A percentile compares a stretch with the other conserved stretches of the same genome.
Evolutionary conservation across 2,113 vertebrate genomes (phyloP).

Genomic region (Podiceps cristatus): DNA sequence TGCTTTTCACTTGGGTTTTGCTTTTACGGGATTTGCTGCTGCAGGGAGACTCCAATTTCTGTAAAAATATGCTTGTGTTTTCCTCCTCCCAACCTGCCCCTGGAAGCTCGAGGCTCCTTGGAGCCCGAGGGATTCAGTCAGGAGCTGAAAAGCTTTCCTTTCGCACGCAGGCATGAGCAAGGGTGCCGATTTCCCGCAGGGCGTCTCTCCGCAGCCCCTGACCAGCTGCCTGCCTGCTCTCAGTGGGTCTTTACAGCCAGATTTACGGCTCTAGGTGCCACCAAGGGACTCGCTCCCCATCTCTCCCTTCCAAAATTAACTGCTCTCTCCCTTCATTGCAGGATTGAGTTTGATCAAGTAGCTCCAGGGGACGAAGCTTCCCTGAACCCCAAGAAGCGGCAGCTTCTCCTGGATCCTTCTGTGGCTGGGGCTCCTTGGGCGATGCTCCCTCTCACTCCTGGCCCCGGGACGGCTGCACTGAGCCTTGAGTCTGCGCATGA

Average conservation of each 20-base stretch:
- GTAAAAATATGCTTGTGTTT: neutral
- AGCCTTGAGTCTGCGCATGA: neutral
- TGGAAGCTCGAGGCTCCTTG: neutral
- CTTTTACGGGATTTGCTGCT: conserved; percentile 57
- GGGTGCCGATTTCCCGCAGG: neutral
- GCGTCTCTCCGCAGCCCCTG: neutral
- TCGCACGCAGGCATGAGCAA: neutral
- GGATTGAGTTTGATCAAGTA: neutral
- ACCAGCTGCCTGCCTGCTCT: neutral
- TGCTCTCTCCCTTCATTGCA: neutral
- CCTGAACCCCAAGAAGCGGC: neutral
- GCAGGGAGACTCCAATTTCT: conserved; percentile 39
- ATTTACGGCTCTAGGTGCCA: neutral
- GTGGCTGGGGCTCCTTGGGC: neutral
- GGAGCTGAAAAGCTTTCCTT: neutral
- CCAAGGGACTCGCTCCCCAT: neutral
- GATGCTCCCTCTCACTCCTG: neutral
- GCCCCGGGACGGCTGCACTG: accelerated
- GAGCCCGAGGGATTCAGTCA: neutral
- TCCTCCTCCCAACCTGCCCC: conserved; percentile 9
- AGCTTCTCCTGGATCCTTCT: neutral
- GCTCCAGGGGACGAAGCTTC: neutral
- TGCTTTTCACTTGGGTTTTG: conserved; percentile 46
- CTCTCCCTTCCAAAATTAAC: neutral
- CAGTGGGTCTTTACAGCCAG: neutral